Base-by-base conservation (phyloP, 64 coral and sea anemone genomes). In the Cladopsammia gracilis region DNA sequence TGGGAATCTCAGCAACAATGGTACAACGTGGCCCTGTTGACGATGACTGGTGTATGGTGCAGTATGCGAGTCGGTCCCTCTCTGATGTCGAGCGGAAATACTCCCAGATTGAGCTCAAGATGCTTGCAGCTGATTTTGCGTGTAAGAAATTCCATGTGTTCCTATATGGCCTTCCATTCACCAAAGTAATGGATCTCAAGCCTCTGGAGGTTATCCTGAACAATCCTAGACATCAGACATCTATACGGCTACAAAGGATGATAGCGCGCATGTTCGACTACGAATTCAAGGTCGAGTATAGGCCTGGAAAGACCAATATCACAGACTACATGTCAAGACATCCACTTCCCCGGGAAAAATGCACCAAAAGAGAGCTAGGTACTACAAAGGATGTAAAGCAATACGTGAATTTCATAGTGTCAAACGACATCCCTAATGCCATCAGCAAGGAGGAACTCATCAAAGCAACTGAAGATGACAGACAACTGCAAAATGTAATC, bases 81-180 rank as follows among this genome's bases (percentile, higher is more conserved):
- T 74, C 70, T 2, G 86, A 89, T 13, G 23, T 24, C 5, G 85
- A 71, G 6, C 16, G 24, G 43, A 74, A 48, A 75, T 89, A 76
- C 58, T 75, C 69, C 6, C 86, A 89, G 58, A 89, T 89, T 15
- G 71, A 89, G 23, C 25, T 89, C 10, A 53, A 89, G 25, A 75
- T 70, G 18, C 86, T 89, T 0, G 86, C 69, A 3, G 86, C 65
- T 7, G 60, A 78, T 49, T 89, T 89, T 13, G 74, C 15, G 7
- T 66, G 87, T 14, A 89, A 59, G 78, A 89, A 64, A 78, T 89
- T 48, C n/a, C 87, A n/a, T n/a, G n/a, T n/a, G n/a, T n/a, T n/a
- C n/a, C n/a, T n/a, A n/a, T 78, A 77, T 14, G 34, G 87, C 73
- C 25, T 7, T 48, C 2, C n/a, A 11, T 89, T 89, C 47, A 89